phyloP scores from a whole-genome alignment of 92 coral and sea anemone species.

The Diadumene lineata region DNA sequence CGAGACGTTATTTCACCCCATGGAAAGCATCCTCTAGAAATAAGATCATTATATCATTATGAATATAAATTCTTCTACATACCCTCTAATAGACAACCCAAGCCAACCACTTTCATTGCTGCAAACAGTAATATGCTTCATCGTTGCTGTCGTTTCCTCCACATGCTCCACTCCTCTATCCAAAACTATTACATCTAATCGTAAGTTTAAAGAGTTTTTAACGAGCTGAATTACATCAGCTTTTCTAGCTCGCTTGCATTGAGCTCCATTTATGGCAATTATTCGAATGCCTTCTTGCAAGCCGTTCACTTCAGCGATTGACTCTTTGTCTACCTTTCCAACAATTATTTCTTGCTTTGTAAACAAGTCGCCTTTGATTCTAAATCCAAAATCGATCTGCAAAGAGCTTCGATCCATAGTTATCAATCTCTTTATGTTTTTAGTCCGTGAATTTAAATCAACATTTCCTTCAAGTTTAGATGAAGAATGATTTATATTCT shows the following conservation, averaged over 20 bases:
- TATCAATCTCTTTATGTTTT: conserved; percentile 4
- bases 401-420: conserved; percentile 49
- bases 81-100: conserved; percentile 78
- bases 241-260: conserved; percentile 33
- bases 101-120: conserved; percentile 65
- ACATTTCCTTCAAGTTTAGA: too few species aligned
- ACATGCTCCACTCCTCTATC: conserved; percentile 8
- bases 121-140: conserved; percentile 29
- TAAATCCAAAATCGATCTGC: conserved; percentile 54
- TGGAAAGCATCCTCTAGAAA: too few species aligned
- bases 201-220: conserved; percentile 30
- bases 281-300: conserved; percentile 45
- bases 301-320: conserved; percentile 60
- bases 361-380: conserved; percentile 39
- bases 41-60: too few species aligned
- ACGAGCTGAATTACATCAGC: conserved; percentile 41
- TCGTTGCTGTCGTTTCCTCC: conserved; percentile 2
- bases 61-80: conserved; percentile 6
- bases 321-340: conserved; percentile 40
- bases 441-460: not conserved
- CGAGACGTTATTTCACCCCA: too few species aligned
- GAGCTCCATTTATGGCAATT: conserved; percentile 42
- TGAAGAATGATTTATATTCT: not conserved
- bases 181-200: conserved; percentile 28
- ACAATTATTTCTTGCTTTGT: conserved; percentile 40